Base-by-base conservation (phyloP, 23 tunicate species). In the Ciona savignyi region DNA sequence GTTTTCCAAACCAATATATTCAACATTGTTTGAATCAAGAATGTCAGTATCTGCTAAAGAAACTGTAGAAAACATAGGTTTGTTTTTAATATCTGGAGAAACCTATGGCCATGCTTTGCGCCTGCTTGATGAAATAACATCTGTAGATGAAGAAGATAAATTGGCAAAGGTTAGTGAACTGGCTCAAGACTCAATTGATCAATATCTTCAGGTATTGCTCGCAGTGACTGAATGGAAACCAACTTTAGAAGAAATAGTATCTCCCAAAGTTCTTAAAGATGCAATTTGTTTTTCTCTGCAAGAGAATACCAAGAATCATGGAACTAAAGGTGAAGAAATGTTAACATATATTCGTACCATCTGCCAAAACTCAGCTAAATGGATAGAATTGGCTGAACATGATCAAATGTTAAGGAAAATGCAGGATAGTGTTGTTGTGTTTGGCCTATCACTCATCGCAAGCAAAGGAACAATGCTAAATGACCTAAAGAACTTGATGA, bases 171-270 rank as follows among this genome's bases (percentile, higher is more conserved):
- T 82, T 3, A 29, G 48, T 42, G 23, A 56, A 34, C 72, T 32
- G 66, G 33, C 62, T 23, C 75, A 82, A 31, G 74, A 71, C 32
- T 67, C 80, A 0, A 62, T 33, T 23, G 76, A 82, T 72, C 33
- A 69, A 23, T 23, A 56, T 28, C 23, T 82, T 30, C 87, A 82
- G 56, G 49, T 74, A 4, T 20, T 68, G 22, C 87, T 82, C 27
- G 87, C 87, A 32, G 24, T 74, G 30, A 68, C 80, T 1, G 73
- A 63, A 1, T 82, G 87, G 87, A 25, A 49, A n/a, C 68, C 71
- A 26, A 25, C 60, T 28, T 67, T 70, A 32, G 67, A 28, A 15
- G 77, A 30, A 4, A 60, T 25, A 9, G 28, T 9, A n/a, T 25
- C 26, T n/a, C 6, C 20, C 15, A n/a, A 63, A 22, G 28, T 42